Percentiles rank a stretch among this genome's conserved stretches.
Conservation (phyloP, 2,888 invertebrate species). For the Tetramorium bicarinatum region DNA sequence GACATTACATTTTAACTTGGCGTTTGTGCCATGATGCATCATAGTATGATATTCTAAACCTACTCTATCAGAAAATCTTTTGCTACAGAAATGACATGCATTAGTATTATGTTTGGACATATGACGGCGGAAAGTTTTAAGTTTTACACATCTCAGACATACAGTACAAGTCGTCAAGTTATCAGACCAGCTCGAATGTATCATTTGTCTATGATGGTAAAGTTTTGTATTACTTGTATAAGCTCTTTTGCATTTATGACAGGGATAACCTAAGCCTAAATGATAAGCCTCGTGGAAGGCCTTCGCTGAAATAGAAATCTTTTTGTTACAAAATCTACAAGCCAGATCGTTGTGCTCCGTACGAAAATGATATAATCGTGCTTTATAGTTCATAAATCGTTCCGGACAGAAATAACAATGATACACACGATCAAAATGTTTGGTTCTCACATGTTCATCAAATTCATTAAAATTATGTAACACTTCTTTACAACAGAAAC, state of each 20-base stretch:
- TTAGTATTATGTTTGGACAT: conserved; percentile 25
- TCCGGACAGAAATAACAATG: conserved; percentile 76
- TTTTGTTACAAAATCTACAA: conserved; percentile 71
- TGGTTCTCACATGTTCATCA: conserved; percentile 74
- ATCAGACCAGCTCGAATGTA: conserved; percentile 17
- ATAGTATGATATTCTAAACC: conserved; percentile 52
- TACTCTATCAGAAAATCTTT: conserved; percentile 42
- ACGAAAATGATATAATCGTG: conserved; percentile 70
- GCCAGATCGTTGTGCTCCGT: conserved; percentile 63
- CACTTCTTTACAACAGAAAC: conserved; percentile 66
- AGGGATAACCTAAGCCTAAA: conserved; percentile 80
- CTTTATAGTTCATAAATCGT: conserved; percentile 67
- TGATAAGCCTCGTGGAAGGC: conserved; percentile 79
- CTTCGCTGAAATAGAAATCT: neutral
- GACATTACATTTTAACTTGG: conserved; percentile 66
- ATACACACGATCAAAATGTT: conserved; percentile 71
- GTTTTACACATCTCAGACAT: conserved; percentile 38
- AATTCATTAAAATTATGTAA: conserved; percentile 68
- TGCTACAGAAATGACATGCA: conserved; percentile 33
- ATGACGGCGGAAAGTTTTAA: conserved; percentile 14
- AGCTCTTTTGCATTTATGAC: conserved; percentile 80
- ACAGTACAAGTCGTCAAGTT: conserved; percentile 24
- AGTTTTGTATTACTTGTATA: conserved; percentile 66
- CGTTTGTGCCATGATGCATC: conserved; percentile 69
- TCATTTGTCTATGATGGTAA: conserved; percentile 63